These are phyloP conservation scores for Numenius phaeopus DNA, from an alignment of 2,797 vertebrate genomes.

Conservation along the genomic window DNA sequence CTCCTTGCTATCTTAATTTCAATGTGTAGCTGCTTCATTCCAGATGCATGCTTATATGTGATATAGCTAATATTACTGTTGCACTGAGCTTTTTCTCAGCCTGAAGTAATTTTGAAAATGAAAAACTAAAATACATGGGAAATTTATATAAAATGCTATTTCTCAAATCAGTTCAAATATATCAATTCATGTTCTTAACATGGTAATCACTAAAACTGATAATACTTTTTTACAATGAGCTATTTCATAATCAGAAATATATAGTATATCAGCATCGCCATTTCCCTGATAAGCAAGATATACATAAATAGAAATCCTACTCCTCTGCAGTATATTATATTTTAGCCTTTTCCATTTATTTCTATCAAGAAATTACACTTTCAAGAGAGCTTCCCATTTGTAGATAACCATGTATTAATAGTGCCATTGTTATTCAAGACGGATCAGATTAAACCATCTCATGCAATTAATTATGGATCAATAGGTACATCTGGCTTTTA, in stretches of 20 bases:
- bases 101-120: not conserved
- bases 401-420: not conserved
- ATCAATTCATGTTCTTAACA: not conserved
- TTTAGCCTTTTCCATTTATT: not conserved
- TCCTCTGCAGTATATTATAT: not conserved
- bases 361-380: not conserved
- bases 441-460: not conserved
- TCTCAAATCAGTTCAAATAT: not conserved
- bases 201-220: not conserved
- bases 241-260: not conserved
- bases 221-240: not conserved
- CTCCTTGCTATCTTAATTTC: constrained; percentile 3
- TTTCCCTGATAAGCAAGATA: not conserved
- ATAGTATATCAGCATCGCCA: not conserved
- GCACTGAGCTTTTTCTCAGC: not conserved
- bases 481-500: not conserved
- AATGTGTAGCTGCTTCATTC: not conserved
- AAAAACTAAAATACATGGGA: not conserved
- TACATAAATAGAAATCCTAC: not conserved
- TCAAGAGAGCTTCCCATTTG: not conserved
- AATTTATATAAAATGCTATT: not conserved
- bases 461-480: not conserved
- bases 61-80: not conserved
- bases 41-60: not conserved
- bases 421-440: not conserved